These are phyloP conservation scores for Pristis pectinata DNA, from an alignment of 2,797 vertebrate species.

Conservation along the genomic window DNA sequence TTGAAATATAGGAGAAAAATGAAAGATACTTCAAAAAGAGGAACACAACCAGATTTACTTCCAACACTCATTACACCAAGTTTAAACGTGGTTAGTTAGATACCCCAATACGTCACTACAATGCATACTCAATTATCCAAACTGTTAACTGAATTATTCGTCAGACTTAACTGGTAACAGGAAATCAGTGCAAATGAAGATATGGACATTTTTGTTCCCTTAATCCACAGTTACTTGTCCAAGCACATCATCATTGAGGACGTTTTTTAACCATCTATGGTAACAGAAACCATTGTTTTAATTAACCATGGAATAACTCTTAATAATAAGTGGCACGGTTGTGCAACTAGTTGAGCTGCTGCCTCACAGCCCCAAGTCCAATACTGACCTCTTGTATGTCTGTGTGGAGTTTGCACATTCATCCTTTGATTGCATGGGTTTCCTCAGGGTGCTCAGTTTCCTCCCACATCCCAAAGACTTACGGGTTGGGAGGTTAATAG, in stretches of 20 bases:
- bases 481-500: no score
- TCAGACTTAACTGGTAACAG: background rate
- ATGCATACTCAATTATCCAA: background rate
- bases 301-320: background rate
- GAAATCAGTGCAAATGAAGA: background rate
- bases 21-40: background rate
- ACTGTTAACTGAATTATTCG: background rate
- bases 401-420: no score
- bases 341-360: no score
- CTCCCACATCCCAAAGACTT: no score
- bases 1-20: background rate
- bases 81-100: background rate
- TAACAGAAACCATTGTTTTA: background rate
- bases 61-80: background rate
- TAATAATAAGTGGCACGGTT: background rate
- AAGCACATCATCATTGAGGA: background rate
- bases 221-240: background rate
- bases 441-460: no score
- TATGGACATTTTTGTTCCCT: background rate
- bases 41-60: background rate
- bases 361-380: no score
- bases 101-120: background rate
- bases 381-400: no score
- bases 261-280: background rate
- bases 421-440: no score